Evolutionary conservation across 2,113 vertebrate genomes (phyloP).

Genomic region (Strix aluco): DNA sequence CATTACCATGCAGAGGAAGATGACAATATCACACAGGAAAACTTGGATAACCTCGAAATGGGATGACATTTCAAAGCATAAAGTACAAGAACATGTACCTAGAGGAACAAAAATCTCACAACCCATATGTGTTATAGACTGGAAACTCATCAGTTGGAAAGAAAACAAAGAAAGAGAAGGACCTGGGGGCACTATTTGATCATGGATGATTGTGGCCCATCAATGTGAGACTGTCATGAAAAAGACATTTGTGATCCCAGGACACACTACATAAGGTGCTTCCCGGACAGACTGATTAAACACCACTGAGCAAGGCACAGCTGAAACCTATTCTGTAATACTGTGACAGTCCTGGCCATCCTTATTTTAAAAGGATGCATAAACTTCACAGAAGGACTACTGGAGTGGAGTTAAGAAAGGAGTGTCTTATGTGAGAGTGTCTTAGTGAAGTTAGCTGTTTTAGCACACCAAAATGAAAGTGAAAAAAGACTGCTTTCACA

Average conservation of each 20-base stretch:
- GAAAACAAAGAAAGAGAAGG: constrained; percentile 28
- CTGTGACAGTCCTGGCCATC: neutral
- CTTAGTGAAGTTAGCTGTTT: neutral
- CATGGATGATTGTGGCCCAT: neutral
- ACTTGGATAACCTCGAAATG: neutral
- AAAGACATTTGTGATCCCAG: neutral
- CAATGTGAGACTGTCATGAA: neutral
- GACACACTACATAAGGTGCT: neutral
- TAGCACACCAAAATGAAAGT: neutral
- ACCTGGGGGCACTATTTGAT: constrained; percentile 35
- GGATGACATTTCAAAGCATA: constrained; percentile 14
- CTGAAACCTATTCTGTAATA: neutral
- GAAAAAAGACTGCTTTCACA: neutral
- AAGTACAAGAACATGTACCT: constrained; percentile 5
- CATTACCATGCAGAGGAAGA: neutral
- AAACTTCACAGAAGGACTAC: neutral
- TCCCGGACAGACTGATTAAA: neutral
- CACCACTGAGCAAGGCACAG: neutral
- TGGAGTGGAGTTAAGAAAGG: neutral
- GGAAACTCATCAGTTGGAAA: constrained; percentile 28
- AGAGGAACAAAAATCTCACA: constrained; percentile 41
- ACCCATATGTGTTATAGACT: constrained; percentile 7
- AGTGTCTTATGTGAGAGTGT: neutral
- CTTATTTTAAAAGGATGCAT: neutral
- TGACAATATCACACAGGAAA: neutral